Evolutionary conservation across 2,888 invertebrate genomes (phyloP), one percentile per base, ranked within the genome.

Genomic region (Panzeria rudis): DNA sequence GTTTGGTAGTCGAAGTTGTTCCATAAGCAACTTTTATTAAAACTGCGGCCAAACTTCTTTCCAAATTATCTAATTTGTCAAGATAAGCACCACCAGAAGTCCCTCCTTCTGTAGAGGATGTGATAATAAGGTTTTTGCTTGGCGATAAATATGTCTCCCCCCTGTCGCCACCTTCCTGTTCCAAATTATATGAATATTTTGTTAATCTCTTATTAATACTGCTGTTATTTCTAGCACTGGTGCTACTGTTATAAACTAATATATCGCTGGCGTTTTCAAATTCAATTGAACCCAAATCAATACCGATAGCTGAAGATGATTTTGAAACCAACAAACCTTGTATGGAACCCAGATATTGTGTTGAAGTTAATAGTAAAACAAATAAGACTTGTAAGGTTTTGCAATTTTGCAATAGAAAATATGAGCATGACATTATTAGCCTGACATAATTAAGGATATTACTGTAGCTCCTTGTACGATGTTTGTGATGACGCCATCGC

Each of bases 11-110:
- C 1, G 92, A 92, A 38, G 94, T 94, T 78, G 95, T 94, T 20
- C 95, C 95, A 88, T 95, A 95, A 0, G 95, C 95, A 59, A 95
- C 95, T 91, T 95, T 95, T 87, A 95, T 95, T 88, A 95, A 94
- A 69, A 95, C 94, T 25, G 95, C 95, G 8, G 94, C 95, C 50
- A 95, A 94, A 89, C 94, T 95, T 87, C 95, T 94, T 89, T 95
- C 95, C 87, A 95, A 91, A 87, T 92, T 92, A 88, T 94, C 94
- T 84, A 94, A 93, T 87, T 94, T 94, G 87, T 95, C 95, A 72
- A 95, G 89, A 88, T 94, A 93, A 73, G 91, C 92, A 81, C 92
- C 92, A 54, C 85, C 87, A 20, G 86, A 85, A 25, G 87, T 87
- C 4, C 69, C 76, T 17, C 88, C 87, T 25, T 82, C 87, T 20